Evolutionary conservation across 2,888 invertebrate genomes (phyloP).

Genomic region (Pachycephus smyrnensis): DNA sequence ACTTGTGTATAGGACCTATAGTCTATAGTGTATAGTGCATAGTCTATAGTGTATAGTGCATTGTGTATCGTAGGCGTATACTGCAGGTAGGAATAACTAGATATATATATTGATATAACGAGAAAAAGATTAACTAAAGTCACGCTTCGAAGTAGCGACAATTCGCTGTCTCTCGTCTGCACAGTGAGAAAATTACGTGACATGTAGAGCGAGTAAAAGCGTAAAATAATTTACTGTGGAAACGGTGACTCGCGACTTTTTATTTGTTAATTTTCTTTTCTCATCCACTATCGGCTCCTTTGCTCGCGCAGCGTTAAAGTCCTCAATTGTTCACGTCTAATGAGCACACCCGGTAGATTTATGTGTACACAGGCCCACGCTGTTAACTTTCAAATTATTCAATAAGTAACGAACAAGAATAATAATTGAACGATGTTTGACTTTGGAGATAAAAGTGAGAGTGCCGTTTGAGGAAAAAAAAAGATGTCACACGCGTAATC

Average conservation of each 20-base stretch:
- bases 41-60: neutral
- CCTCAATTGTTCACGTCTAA: neutral
- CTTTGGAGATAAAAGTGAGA: neutral
- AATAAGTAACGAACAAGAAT: neutral
- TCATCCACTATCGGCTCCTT: neutral
- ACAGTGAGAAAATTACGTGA: neutral
- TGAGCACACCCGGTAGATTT: neutral
- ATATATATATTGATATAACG: neutral
- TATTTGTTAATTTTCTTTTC: neutral
- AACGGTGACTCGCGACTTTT: neutral
- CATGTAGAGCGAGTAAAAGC: neutral
- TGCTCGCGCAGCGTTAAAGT: neutral
- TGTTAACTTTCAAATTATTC: neutral
- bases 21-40: neutral
- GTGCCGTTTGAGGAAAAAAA: neutral
- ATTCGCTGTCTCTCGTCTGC: neutral
- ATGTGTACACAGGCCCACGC: neutral
- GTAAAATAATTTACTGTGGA: neutral
- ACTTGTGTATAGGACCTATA: neutral
- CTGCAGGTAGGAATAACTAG: neutral
- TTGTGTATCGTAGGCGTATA: neutral
- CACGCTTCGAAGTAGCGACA: neutral
- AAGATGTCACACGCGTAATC: neutral
- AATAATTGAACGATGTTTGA: neutral
- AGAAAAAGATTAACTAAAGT: neutral